Base-by-base conservation (phyloP, 2,888 invertebrate species). In the Merodon equestris region DNA sequence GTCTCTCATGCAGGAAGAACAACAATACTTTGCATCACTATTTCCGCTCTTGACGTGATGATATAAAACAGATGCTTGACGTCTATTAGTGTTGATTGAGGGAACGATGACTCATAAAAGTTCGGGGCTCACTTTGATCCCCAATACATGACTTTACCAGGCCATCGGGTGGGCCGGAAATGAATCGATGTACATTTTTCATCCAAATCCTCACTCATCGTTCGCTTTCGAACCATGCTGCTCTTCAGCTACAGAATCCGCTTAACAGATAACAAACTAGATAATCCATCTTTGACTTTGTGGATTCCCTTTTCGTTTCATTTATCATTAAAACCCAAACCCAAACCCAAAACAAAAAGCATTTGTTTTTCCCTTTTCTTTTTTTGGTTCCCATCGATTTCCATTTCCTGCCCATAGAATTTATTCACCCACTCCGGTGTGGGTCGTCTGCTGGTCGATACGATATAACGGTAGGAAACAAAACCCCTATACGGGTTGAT, bases 281-380 rank as follows among this genome's bases (percentile, higher is more conserved):
- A 38, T 66, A 56, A 66, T 66, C 54, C 47, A 19, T 66, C 66
- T 56, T 54, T 66, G 64, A n/a, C 40, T 56, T 66, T 56, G 56
- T 48, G 56, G 66, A 40, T 66, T 27, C 27, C 27, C 12, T 54
- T 48, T 40, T 13, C 38, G 19, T 18, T 18, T 36, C 34, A 10
- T 45, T 5, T 15, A 15, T 44, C 10, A n/a, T 15, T 17, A 34
- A 18, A 15, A 36, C 5, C 15, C 7, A 34, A 14, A 27, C 27
- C 27, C 2, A 51, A 34, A n/a, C 14, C 12, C 27, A 17, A 18
- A 2, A 9, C 10, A 38, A 38, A 17, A 5, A 5, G 19, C 3
- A 27, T 50, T 50, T 50, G 50, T 13, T 14, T 50, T 3, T 13
- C 13, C 42, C 10, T 13, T 10, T 42, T 34, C 1, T 2, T 51